Evolutionary conservation across 2,113 vertebrate genomes (phyloP).

Genomic region (Ictidomys tridecemlineatus): DNA sequence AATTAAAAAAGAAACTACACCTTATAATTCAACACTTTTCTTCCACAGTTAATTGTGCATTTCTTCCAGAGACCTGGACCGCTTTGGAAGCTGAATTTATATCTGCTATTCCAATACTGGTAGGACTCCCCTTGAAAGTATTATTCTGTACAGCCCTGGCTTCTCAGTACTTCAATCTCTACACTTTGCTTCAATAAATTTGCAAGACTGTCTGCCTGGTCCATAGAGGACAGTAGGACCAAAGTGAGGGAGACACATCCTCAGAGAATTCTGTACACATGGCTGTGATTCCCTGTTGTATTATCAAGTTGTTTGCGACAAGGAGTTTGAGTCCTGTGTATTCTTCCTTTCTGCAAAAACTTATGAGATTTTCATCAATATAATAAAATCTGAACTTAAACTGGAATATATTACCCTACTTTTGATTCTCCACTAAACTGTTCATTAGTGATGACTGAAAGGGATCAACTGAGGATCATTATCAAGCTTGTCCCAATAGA

Average conservation of each 20-base stretch:
- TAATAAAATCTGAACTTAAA: neutral
- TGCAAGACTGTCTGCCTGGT: too few species aligned
- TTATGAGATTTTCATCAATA: neutral
- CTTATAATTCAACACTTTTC: conserved; percentile 63
- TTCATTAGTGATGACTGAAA: neutral
- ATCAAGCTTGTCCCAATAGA: neutral
- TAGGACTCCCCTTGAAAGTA: neutral
- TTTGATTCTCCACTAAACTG: neutral
- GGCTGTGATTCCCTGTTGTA: neutral
- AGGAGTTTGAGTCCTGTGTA: neutral
- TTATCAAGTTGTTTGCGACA: neutral
- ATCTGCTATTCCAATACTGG: neutral
- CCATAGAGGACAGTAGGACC: neutral
- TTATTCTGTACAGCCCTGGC: neutral
- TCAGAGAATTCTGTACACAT: neutral
- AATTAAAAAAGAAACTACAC: conserved; percentile 49
- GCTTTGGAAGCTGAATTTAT: conserved; percentile 55
- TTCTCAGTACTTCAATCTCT: conserved; percentile 16
- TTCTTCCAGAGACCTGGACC: neutral
- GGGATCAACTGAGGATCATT: neutral
- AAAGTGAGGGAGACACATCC: neutral
- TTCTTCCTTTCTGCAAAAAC: neutral
- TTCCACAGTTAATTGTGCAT: conserved; percentile 44
- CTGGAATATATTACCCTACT: neutral
- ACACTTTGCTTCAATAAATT: neutral